A percentile compares a stretch with the other conserved stretches of the same genome.
Evolutionary conservation across 2,888 invertebrate species (phyloP).

Genomic region (Drosophila formosana): DNA sequence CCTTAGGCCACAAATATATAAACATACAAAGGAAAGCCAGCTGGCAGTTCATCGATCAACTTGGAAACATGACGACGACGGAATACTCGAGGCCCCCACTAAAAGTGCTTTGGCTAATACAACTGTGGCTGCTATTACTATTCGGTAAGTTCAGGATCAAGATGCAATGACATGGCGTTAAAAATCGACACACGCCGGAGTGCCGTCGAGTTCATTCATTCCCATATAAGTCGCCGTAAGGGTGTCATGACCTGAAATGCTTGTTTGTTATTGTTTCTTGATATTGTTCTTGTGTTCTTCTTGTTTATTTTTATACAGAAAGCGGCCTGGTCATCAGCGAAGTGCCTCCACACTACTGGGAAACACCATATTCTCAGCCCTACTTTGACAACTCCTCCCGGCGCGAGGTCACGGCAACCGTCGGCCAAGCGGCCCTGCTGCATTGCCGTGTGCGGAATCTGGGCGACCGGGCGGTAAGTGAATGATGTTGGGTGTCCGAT

Average conservation of each 20-base stretch:
- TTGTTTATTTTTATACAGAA: conserved; percentile 68
- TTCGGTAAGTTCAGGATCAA: conserved; percentile 76
- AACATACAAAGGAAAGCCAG: conserved; percentile 31
- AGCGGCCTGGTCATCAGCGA: conserved; percentile 84
- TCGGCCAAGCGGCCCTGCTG: conserved; percentile 93
- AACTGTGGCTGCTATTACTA: conserved; percentile 81
- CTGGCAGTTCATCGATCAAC: conserved; percentile 59
- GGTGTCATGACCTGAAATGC: conserved; percentile 37
- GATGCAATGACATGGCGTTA: conserved; percentile 56
- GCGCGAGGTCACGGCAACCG: conserved; percentile 93
- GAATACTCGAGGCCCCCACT: conserved; percentile 65
- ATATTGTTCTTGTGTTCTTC: conserved; percentile 15
- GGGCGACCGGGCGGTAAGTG: conserved; percentile 94
- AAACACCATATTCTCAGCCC: conserved; percentile 91
- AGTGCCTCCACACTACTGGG: conserved; percentile 85
- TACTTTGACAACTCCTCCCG: conserved; percentile 95
- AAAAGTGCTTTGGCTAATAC: conserved; percentile 75
- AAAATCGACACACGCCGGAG: conserved; percentile 31
- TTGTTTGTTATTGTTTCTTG: conserved; percentile 13
- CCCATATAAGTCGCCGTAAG: conserved; percentile 2
- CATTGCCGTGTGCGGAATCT: conserved; percentile 94
- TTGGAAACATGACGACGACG: conserved; percentile 76
- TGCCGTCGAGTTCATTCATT: conserved; percentile 13
- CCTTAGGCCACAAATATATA: conserved; percentile 1
- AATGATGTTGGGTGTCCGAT: conserved; percentile 14